phyloP scores from a whole-genome alignment of 2,888 invertebrate species.

The Gortyna flavago region DNA sequence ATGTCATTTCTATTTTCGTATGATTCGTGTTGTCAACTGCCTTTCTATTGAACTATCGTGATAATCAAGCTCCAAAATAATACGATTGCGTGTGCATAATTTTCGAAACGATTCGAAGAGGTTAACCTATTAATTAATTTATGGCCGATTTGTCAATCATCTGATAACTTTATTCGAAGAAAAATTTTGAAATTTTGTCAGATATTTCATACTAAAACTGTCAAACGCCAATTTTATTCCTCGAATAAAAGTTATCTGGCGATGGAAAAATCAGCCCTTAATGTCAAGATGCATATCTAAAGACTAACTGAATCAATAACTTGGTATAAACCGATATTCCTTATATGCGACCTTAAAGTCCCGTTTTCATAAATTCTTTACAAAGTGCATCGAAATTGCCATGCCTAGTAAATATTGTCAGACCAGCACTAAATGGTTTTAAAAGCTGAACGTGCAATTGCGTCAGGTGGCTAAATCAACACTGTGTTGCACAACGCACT shows the following conservation, averaged over 20 bases:
- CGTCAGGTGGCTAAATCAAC: constrained; percentile 68
- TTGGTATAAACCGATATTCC: neutral
- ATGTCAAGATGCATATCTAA: neutral
- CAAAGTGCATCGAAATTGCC: constrained; percentile 64
- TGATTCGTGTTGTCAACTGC: constrained; percentile 36
- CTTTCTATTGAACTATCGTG: constrained; percentile 37
- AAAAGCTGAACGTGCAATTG: constrained; percentile 64
- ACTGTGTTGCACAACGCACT: constrained; percentile 60
- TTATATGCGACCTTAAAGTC: constrained; percentile 14
- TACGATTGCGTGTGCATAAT: neutral
- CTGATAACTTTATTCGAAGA: no score
- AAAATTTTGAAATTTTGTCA: no score
- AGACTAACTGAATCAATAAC: neutral
- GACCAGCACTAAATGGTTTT: constrained; percentile 70
- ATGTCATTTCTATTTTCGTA: constrained; percentile 57
- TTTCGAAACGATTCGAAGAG: neutral
- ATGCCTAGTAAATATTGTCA: constrained; percentile 66
- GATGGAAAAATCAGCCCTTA: no score
- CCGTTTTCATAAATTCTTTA: constrained; percentile 49
- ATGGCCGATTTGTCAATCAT: no score
- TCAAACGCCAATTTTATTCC: no score
- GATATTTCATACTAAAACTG: no score
- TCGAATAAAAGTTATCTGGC: no score
- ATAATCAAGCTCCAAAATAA: constrained; percentile 29
- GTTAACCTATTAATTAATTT: neutral